Evolutionary conservation across 2,888 invertebrate genomes (phyloP).

Genomic region (Acronicta leporina): DNA sequence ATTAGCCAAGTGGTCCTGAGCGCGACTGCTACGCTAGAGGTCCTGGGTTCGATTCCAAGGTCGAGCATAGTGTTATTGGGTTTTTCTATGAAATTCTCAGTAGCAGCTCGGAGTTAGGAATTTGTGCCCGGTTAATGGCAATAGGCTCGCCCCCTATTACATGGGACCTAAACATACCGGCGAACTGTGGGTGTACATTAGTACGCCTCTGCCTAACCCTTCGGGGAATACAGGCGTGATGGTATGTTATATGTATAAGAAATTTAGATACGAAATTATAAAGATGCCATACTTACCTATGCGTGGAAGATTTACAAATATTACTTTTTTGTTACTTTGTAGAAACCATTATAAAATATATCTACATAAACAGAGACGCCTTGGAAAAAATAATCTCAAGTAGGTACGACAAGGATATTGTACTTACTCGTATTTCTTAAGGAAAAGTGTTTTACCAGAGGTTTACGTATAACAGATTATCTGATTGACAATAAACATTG

Average conservation of each 20-base stretch:
- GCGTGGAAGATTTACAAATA: slow-evolving; percentile 16
- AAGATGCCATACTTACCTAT: slow-evolving; percentile 13
- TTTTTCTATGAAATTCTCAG: no score
- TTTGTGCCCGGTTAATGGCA: no score
- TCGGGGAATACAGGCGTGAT: no score
- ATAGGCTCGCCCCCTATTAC: no score
- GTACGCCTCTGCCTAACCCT: no score
- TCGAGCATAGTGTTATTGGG: no score
- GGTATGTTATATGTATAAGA: slow-evolving; percentile 8
- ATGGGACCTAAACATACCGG: no score
- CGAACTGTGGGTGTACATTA: no score
- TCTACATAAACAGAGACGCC: slow-evolving; percentile 6
- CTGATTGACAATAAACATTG: not conserved
- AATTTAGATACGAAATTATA: slow-evolving; percentile 13
- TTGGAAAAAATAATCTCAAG: not conserved
- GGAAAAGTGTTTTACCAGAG: not conserved
- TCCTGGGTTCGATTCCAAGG: no score
- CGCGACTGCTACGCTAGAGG: no score
- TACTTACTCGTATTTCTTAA: not conserved
- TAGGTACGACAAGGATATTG: not conserved
- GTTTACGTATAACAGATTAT: slow-evolving; percentile 4
- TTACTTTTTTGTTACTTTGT: slow-evolving; percentile 21
- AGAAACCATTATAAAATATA: slow-evolving; percentile 5
- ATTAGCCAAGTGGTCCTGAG: no score
- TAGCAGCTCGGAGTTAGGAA: no score